Percentiles rank a stretch among this genome's conserved stretches.
Evolutionary conservation across 1,140 invertebrate species (phyloP).

Genomic region (Anadara kagoshimensis): DNA sequence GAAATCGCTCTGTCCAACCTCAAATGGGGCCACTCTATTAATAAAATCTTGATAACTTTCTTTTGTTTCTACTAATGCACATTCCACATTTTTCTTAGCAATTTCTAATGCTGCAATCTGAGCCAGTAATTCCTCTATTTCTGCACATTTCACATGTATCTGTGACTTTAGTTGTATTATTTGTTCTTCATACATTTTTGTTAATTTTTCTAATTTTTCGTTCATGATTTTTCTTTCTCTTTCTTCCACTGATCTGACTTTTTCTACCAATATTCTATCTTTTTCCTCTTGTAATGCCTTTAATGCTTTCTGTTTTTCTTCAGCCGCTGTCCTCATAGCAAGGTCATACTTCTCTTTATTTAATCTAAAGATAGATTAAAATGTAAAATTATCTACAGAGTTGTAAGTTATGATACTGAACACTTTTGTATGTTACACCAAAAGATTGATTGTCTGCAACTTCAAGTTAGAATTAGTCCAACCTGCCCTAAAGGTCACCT

Average conservation of each 20-base stretch:
- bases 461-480: not conserved
- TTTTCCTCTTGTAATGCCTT: slow-evolving; percentile 41
- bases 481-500: not conserved
- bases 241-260: slow-evolving; percentile 40
- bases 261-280: slow-evolving; percentile 46
- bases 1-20: slow-evolving; percentile 49
- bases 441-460: not conserved
- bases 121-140: slow-evolving; percentile 31
- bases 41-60: slow-evolving; percentile 57
- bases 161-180: slow-evolving; percentile 38
- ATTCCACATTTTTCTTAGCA: slow-evolving; percentile 47
- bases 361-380: slow-evolving; percentile 38
- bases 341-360: slow-evolving; percentile 43
- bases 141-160: slow-evolving; percentile 34
- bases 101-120: slow-evolving; percentile 38
- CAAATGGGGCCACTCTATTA: slow-evolving; percentile 43
- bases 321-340: slow-evolving; percentile 38
- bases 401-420: not conserved
- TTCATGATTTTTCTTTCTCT: slow-evolving; percentile 43
- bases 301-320: slow-evolving; percentile 49
- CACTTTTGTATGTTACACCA: not conserved
- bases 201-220: slow-evolving; percentile 38
- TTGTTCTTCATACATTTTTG: slow-evolving; percentile 31
- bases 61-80: slow-evolving; percentile 42
- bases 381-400: not conserved